These are phyloP conservation scores for Phrynocephalus versicolor DNA, from an alignment of 2,113 vertebrate species.

Conservation along the genomic window DNA sequence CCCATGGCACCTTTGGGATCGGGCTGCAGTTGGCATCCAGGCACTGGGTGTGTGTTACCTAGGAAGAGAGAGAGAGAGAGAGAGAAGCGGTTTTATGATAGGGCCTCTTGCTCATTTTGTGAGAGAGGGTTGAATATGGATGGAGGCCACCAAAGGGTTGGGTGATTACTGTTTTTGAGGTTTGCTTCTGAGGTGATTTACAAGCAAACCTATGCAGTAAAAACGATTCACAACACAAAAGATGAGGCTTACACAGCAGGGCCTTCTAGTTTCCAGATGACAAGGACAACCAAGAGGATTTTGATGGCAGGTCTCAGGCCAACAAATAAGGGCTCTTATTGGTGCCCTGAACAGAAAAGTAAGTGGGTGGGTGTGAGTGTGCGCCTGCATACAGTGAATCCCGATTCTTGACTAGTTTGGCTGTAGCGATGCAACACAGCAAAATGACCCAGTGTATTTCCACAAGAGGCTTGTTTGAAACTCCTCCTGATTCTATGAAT, in stretches of 20 bases:
- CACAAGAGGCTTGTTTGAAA: neutral
- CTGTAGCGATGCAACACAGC: neutral
- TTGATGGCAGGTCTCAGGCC: too few species aligned
- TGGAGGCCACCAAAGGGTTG: too few species aligned
- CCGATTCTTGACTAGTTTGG: neutral
- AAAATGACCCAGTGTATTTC: neutral
- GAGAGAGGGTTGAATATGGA: too few species aligned
- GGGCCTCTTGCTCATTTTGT: too few species aligned
- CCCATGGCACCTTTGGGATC: neutral
- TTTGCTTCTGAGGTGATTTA: too few species aligned
- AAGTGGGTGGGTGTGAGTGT: neutral
- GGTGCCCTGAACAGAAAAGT: neutral
- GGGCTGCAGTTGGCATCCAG: neutral
- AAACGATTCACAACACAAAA: neutral
- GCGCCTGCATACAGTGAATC: neutral
- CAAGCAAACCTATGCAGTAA: too few species aligned
- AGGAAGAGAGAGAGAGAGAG: too few species aligned
- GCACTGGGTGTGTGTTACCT: neutral
- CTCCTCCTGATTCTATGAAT: neutral
- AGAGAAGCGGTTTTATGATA: too few species aligned
- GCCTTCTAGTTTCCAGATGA: neutral
- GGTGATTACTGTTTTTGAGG: too few species aligned
- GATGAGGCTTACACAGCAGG: neutral
- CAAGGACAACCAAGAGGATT: too few species aligned
- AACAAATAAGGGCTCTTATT: too few species aligned